These are phyloP conservation scores for Phodopus roborovskii DNA, from an alignment of 2,113 vertebrate species.

Conservation along the genomic window DNA sequence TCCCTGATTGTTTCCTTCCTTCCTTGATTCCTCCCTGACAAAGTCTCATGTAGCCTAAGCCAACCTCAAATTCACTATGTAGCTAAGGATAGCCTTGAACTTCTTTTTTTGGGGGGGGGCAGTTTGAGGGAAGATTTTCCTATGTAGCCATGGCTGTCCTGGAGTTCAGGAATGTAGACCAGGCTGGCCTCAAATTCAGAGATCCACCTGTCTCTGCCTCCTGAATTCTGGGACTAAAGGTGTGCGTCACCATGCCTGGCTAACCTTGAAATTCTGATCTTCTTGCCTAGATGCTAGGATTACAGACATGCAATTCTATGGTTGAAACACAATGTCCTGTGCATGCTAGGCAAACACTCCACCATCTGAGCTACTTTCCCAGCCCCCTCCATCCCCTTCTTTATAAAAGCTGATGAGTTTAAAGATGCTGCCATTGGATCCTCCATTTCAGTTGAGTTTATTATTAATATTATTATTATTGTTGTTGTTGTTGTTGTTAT, in stretches of 20 bases:
- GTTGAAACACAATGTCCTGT: background rate
- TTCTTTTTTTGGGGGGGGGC: background rate
- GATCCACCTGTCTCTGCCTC: background rate
- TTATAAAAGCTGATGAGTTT: background rate
- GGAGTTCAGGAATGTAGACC: background rate
- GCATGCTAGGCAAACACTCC: background rate
- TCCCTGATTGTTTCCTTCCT: background rate
- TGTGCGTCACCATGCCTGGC: background rate
- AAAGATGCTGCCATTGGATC: background rate
- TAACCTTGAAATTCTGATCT: background rate
- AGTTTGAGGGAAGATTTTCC: background rate
- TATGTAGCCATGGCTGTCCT: background rate
- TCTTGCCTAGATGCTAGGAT: background rate
- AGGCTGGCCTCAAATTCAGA: background rate
- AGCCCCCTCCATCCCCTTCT: background rate
- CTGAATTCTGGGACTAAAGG: background rate
- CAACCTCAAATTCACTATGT: background rate
- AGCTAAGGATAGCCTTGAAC: background rate
- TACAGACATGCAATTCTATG: background rate
- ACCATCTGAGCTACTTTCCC: too few species aligned
- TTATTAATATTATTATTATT: background rate
- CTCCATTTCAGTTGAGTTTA: background rate
- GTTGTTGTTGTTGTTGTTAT: too few species aligned
- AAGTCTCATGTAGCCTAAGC: background rate
- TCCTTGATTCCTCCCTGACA: background rate